Evolutionary conservation across 2,888 invertebrate species (phyloP).

Genomic region (Nesidiocoris tenuis): DNA sequence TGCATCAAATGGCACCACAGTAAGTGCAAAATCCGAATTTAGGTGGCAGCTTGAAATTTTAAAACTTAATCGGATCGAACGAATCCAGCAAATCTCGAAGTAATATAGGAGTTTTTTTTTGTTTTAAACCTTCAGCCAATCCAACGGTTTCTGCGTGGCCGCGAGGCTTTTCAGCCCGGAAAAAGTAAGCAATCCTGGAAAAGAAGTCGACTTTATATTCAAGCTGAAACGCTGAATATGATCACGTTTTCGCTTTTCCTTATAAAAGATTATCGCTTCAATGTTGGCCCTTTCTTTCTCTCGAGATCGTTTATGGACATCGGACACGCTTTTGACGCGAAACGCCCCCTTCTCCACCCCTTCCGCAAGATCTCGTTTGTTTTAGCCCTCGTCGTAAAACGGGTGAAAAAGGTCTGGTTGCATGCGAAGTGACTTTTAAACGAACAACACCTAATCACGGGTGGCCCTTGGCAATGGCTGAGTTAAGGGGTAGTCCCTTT

Average conservation of each 20-base stretch:
- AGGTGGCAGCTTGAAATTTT: too few species aligned
- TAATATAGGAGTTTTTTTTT: too few species aligned
- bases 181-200: neutral
- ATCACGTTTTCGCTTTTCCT: neutral
- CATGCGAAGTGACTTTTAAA: conserved; percentile 32
- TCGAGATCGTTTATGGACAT: neutral
- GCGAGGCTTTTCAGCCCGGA: neutral
- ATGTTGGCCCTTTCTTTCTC: neutral
- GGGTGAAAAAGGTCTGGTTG: conserved; percentile 5
- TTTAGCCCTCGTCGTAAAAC: neutral
- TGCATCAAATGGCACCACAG: too few species aligned
- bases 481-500: neutral
- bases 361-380: neutral
- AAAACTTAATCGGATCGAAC: too few species aligned
- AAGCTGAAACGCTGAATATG: neutral
- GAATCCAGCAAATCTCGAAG: too few species aligned
- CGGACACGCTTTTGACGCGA: neutral
- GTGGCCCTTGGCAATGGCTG: neutral
- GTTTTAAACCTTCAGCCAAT: too few species aligned
- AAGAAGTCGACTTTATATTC: neutral
- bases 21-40: too few species aligned
- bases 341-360: neutral
- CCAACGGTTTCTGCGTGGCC: too few species aligned
- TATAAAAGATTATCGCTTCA: neutral
- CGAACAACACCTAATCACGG: conserved; percentile 29